phyloP scores from a whole-genome alignment of 2,113 vertebrate genomes.

The Salvator merianae region DNA sequence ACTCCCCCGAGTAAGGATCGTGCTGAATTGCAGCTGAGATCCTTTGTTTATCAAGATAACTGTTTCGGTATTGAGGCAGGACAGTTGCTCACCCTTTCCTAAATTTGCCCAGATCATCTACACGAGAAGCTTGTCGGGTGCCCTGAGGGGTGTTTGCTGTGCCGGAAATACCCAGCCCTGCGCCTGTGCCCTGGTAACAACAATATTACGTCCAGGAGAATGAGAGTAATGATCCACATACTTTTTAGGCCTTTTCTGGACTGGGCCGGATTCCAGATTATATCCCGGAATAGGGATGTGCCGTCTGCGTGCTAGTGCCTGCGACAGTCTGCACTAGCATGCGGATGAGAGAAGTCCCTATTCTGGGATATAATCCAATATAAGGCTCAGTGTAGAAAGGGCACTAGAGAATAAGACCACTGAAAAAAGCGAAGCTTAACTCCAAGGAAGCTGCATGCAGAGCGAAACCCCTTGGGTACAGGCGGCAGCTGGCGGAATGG shows the following conservation, averaged over 20 bases:
- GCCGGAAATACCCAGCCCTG: no score
- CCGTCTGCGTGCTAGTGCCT: no score
- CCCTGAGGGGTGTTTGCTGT: not conserved
- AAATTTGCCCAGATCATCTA: not conserved
- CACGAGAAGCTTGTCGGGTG: not conserved
- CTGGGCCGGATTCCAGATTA: not conserved
- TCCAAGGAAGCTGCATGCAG: not conserved
- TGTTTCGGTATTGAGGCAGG: not conserved
- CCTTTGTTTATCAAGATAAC: not conserved
- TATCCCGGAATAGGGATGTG: no score
- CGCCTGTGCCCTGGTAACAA: not conserved
- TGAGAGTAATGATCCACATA: no score
- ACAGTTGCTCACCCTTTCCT: not conserved
- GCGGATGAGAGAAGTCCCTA: no score
- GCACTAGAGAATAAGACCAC: not conserved
- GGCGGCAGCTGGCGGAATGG: no score
- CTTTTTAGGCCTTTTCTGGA: no score
- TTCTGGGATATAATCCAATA: no score
- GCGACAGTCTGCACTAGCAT: no score
- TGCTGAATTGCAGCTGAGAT: not conserved
- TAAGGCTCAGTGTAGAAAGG: no score
- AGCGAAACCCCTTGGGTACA: not conserved
- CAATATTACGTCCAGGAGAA: no score
- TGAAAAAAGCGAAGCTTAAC: not conserved
- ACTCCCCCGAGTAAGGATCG: not conserved